phyloP scores from a whole-genome alignment of 1,140 invertebrate species.

The Drosophila setifemur region DNA sequence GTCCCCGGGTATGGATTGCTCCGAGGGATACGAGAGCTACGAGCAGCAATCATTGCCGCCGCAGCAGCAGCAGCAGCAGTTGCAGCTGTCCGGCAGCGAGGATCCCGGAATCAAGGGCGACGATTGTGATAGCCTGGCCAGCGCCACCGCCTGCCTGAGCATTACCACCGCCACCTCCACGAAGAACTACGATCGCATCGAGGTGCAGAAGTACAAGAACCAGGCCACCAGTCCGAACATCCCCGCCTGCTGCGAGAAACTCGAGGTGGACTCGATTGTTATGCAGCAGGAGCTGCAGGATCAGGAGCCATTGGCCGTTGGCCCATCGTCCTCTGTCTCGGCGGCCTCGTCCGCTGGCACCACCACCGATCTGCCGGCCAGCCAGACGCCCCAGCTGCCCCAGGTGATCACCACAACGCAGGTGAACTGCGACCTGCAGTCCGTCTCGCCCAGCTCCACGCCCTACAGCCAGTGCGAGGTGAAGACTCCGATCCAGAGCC shows the following conservation, averaged over 20 bases:
- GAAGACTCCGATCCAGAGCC: conserved; percentile 50
- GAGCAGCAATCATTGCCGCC: conserved; percentile 22
- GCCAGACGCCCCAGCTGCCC: conserved; percentile 59
- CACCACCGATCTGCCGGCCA: conserved; percentile 34
- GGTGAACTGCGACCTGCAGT: conserved; percentile 65
- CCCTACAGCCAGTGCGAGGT: conserved; percentile 75
- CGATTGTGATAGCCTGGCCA: conserved; percentile 74
- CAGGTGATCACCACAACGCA: conserved; percentile 22
- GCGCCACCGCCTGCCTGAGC: conserved; percentile 71
- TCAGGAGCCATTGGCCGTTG: conserved; percentile 20
- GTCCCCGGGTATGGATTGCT: conserved; percentile 61
- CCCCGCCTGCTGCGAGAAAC: conserved; percentile 67
- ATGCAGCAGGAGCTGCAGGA: conserved; percentile 32
- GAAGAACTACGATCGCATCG: conserved; percentile 80
- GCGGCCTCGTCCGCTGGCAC: conserved; percentile 20
- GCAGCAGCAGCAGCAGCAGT: conserved; percentile 28
- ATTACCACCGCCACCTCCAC: conserved; percentile 77
- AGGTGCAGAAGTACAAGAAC: conserved; percentile 81
- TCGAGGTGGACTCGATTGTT: conserved; percentile 30
- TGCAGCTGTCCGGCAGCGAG: conserved; percentile 3
- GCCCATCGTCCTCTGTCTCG: conserved; percentile 12
- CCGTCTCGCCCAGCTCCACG: conserved; percentile 74
- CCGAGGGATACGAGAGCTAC: conserved; percentile 57
- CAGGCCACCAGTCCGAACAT: conserved; percentile 82
- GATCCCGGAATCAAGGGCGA: conserved; percentile 48